Base-by-base conservation (phyloP, 2,797 vertebrate species). In the Xyrichtys novacula region DNA sequence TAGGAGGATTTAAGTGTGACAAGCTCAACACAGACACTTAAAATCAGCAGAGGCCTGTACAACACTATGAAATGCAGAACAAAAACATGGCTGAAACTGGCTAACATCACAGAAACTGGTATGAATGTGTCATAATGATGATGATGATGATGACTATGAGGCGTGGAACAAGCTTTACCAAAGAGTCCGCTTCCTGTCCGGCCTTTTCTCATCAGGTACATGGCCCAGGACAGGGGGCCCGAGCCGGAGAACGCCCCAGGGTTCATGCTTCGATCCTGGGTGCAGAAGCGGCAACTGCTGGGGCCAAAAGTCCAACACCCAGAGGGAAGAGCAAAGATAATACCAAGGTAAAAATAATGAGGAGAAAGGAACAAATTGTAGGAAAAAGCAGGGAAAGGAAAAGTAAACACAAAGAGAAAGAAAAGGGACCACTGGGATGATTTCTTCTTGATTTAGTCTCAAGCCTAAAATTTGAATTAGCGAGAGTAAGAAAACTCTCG, bases 151-250 rank as follows among this genome's bases (percentile, higher is more conserved):
- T 7, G 25, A 31, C 26, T 32, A 17, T 34, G 22, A 46, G 65
- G 31, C 53, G 34, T 54, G 2, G 42, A 68, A 53, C 81, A 50
- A 71, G 71, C 44, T 76, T 95, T 92, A 94, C 93, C 94, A 28
- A 94, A 94, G 44, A 91, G 76, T 19, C 80, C 84, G 59, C 80
- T 50, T 77, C 83, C 81, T 23, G 88, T 76, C 71, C 89, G 91
- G 76, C 85, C 90, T 84, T 94, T 94, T 86, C 91, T 93, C 94
- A 93, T 93, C 87, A 95, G 86, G 87, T 94, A 94, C 93, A 94
- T 78, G 69, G 93, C 92, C 94, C 93, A 94, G 32, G 94, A 94
- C 44, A 93, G 71, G 3, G 94, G 88, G 17, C 91, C 75, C 0
- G 93, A 84, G 68, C 88, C 53, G 67, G 80, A 81, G 58, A 94